Conservation (phyloP, 2,888 invertebrate species). For the Coenonympha arcania region DNA sequence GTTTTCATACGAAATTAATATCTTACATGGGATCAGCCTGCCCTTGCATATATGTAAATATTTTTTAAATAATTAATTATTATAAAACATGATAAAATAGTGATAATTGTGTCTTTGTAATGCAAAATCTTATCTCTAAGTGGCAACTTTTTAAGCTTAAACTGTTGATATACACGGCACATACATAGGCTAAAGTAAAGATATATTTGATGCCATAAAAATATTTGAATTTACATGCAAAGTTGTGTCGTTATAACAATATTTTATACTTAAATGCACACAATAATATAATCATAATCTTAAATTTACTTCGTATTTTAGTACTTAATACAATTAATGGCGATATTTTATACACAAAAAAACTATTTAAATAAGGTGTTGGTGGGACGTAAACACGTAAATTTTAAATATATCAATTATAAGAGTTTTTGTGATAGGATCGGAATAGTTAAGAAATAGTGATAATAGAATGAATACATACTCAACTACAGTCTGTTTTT, state of each 20-base stretch:
- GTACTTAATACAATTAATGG: background rate
- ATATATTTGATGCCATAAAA: slow-evolving; percentile 1
- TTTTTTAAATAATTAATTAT: background rate
- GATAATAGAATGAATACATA: no score
- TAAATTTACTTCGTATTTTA: background rate
- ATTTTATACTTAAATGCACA: slow-evolving; percentile 19
- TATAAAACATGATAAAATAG: slow-evolving; percentile 9
- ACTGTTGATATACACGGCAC: background rate
- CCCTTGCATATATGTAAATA: no score
- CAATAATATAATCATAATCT: slow-evolving; percentile 4
- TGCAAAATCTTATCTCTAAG: slow-evolving; percentile 19
- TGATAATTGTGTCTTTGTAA: slow-evolving; percentile 22
- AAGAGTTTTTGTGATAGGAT: background rate
- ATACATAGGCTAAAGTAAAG: background rate
- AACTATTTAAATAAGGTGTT: slow-evolving; percentile 10
- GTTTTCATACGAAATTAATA: no score
- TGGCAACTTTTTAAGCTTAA: slow-evolving; percentile 16
- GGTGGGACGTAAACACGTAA: slow-evolving; percentile 32
- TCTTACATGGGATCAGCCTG: no score
- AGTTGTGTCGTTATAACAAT: slow-evolving; percentile 13
- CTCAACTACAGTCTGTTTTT: no score
- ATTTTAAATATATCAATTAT: slow-evolving; percentile 2
- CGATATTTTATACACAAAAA: slow-evolving; percentile 6
- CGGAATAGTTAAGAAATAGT: no score
- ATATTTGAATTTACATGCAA: slow-evolving; percentile 4